Evolutionary conservation across 2,888 invertebrate genomes (phyloP).

Genomic region (Drosophila robusta): DNA sequence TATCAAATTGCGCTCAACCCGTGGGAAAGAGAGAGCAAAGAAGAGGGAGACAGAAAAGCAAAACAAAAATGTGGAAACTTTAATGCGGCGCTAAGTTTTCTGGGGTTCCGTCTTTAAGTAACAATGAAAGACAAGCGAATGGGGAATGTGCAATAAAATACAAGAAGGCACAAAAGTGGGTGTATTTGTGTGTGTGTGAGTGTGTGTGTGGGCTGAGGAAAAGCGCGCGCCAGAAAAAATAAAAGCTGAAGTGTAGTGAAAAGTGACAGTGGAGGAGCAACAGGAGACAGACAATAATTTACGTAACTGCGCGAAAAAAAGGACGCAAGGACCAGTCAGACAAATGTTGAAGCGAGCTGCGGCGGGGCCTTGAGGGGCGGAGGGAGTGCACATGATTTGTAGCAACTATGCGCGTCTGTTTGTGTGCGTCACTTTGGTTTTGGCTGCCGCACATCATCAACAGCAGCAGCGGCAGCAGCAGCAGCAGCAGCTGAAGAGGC

Average conservation of each 20-base stretch:
- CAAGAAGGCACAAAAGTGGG: conserved; percentile 40
- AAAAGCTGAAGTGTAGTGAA: conserved; percentile 65
- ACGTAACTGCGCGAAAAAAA: conserved; percentile 65
- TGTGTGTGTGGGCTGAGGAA: conserved; percentile 15
- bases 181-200: conserved; percentile 15
- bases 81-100: conserved; percentile 49
- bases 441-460: conserved; percentile 63
- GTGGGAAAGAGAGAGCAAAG: neutral
- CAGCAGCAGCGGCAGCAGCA: conserved; percentile 28
- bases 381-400: conserved; percentile 56
- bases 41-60: neutral
- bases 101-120: conserved; percentile 49
- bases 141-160: conserved; percentile 82
- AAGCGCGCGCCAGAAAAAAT: conserved; percentile 28
- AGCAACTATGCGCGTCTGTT: conserved; percentile 52
- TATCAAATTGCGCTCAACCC: conserved; percentile 59
- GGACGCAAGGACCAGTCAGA: conserved; percentile 37
- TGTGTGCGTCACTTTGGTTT: conserved; percentile 60
- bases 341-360: conserved; percentile 30
- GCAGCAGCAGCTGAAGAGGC: conserved; percentile 26
- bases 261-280: conserved; percentile 68
- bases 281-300: conserved; percentile 78
- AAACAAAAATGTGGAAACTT: conserved; percentile 51
- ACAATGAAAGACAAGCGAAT: conserved; percentile 68
- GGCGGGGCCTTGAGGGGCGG: neutral